Evolutionary conservation across 2,113 vertebrate genomes (phyloP).

Genomic region (Entosphenus tridentatus): DNA sequence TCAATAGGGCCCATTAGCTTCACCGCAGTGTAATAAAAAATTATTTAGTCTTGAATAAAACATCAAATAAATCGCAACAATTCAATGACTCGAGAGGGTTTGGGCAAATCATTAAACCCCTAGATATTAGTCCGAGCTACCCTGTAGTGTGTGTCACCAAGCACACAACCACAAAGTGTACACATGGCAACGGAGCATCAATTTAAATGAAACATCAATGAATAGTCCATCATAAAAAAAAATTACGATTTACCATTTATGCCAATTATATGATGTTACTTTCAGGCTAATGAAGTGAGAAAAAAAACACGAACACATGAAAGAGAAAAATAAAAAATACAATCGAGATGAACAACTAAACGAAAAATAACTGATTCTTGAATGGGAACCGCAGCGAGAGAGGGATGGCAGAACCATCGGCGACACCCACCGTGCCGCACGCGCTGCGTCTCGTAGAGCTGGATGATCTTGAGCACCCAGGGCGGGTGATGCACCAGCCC

Average conservation of each 20-base stretch:
- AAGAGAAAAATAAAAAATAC: neutral
- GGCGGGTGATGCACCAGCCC: constrained; percentile 37
- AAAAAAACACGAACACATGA: neutral
- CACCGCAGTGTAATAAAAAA: too few relatives aligned
- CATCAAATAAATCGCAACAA: too few relatives aligned
- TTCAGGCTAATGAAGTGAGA: neutral
- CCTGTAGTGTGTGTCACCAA: too few relatives aligned
- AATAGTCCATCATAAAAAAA: too few relatives aligned
- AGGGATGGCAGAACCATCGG: neutral
- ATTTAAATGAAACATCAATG: too few relatives aligned
- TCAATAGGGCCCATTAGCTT: too few relatives aligned
- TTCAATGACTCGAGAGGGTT: too few relatives aligned
- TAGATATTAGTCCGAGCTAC: too few relatives aligned
- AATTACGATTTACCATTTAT: neutral
- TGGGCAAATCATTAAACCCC: too few relatives aligned
- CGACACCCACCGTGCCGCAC: constrained; percentile 38
- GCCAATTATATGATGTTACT: neutral
- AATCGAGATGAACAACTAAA: neutral
- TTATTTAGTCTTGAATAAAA: too few relatives aligned
- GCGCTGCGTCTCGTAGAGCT: constrained; percentile 44
- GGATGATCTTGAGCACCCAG: constrained; percentile 49
- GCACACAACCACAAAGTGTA: too few relatives aligned
- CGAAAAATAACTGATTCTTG: neutral
- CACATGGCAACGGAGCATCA: too few relatives aligned
- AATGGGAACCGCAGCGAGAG: neutral